phyloP scores from a whole-genome alignment of 2,797 vertebrate species.

The Spinus pinus region DNA sequence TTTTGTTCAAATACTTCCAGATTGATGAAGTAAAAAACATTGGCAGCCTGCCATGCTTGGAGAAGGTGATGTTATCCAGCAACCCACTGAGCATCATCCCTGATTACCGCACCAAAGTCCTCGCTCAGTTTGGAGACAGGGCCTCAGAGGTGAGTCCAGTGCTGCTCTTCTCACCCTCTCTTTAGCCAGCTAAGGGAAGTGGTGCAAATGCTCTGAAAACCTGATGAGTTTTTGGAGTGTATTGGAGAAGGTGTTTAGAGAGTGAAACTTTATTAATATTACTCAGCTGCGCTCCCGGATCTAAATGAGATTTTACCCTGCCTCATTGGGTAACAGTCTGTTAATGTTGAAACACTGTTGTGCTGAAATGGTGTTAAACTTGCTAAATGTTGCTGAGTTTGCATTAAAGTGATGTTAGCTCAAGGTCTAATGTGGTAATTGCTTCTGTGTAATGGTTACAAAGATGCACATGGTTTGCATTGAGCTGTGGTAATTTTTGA shows the following conservation, averaged over 20 bases:
- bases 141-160: conserved; percentile 87
- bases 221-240: neutral
- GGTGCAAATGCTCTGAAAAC: neutral
- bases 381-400: neutral
- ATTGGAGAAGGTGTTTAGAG: neutral
- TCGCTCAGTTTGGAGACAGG: conserved; percentile 94
- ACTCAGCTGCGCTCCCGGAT: fast-evolving
- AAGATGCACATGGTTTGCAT: neutral
- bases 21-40: conserved; percentile 90
- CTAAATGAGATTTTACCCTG: neutral
- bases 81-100: conserved; percentile 95
- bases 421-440: neutral
- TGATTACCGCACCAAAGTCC: conserved; percentile 95
- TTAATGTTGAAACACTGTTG: neutral
- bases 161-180: neutral
- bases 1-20: conserved; percentile 74
- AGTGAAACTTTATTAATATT: neutral
- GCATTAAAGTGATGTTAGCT: neutral
- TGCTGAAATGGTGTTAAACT: neutral
- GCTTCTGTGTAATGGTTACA: neutral
- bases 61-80: conserved; percentile 84
- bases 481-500: neutral
- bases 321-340: neutral
- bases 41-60: conserved; percentile 89
- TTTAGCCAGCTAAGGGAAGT: neutral